Conservation (phyloP, 2,113 vertebrate species). For the Phylloscopus trochilus region DNA sequence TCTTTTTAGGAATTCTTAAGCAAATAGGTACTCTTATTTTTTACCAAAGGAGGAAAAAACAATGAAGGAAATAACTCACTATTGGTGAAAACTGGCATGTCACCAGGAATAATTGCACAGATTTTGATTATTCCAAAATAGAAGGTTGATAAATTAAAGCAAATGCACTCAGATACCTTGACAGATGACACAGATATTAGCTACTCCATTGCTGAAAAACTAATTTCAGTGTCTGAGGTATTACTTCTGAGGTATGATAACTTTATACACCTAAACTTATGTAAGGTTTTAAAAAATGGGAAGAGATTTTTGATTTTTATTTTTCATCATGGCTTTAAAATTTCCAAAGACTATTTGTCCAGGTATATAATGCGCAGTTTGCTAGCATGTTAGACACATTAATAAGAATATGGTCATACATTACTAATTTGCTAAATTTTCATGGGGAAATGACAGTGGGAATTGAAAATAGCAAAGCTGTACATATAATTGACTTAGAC, state of each 20-base stretch:
- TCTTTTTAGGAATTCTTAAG: not conserved
- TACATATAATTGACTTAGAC: not conserved
- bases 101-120: not conserved
- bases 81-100: not conserved
- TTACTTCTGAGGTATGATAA: not conserved
- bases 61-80: not conserved
- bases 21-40: not conserved
- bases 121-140: not conserved
- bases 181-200: not conserved
- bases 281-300: not conserved
- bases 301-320: not conserved
- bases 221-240: not conserved
- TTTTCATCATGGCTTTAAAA: not conserved
- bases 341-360: not conserved
- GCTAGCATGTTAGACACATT: not conserved
- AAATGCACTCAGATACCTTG: not conserved
- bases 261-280: not conserved
- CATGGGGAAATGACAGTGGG: not conserved
- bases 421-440: constrained; percentile 11
- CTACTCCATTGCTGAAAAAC: not conserved
- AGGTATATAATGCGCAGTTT: not conserved
- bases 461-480: not conserved
- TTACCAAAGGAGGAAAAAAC: not conserved
- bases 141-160: not conserved
- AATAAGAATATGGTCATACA: not conserved